Evolutionary conservation across 2,113 vertebrate species (phyloP), one percentile per base, ranked within the genome.

Genomic region (Tiliqua scincoides): DNA sequence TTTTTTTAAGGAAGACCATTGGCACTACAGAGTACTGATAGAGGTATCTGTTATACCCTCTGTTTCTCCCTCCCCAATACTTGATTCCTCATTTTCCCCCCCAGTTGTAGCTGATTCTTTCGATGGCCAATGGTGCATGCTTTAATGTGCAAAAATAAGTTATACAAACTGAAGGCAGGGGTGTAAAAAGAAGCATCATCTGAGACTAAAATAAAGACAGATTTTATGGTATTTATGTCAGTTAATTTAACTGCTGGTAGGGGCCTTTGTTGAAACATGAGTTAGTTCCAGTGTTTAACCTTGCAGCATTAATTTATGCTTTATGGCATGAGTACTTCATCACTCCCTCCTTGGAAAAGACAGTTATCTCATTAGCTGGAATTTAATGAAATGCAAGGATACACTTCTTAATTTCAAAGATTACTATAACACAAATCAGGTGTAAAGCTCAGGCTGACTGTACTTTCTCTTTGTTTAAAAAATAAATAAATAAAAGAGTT

Each of bases 201-300:
- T 94, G 94, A 95, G 96, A 95, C 96, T 97, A 97, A 98, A 98
- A 97, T 97, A 97, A 97, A 97, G 96, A 97, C 93, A 96, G 95
- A 97, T 97, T 97, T 97, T 97, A 97, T 97, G 97, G 97, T 98
- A 98, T 99, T 99, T 98, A 98, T 98, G 97, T 96, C 97, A 97
- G 97, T 98, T 98, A 98, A 98, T 99, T 98, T 98, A 98, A 99
- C 98, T 98, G 97, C 98, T 97, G 97, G 97, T 98, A 97, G 97
- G 97, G 98, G 97, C 97, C 97, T 98, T 98, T 98, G 97, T 98
- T 98, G 98, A 98, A 98, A 98, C 98, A 98, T 96, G 98, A 99
- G 98, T 98, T 98, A 98, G 98, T 99, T 99, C 98, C 98, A 98
- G 98, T 97, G 97, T 99, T 99, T 99, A 99, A 99, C 98, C 98